Evolutionary conservation across 2,113 vertebrate genomes (phyloP), one percentile per base, ranked within the genome.

Genomic region (Camelus bactrianus): DNA sequence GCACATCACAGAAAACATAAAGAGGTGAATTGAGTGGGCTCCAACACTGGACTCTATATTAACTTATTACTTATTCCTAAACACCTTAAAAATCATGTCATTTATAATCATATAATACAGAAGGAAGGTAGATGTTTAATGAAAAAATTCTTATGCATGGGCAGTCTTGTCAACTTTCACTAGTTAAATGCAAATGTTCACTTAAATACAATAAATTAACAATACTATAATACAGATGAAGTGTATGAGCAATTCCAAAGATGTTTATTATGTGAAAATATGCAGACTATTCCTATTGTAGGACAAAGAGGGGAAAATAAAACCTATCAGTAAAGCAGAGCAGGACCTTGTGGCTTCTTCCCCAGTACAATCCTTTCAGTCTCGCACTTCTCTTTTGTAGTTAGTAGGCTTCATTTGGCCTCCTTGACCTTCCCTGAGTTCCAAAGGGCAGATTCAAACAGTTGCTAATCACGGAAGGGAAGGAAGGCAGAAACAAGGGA

Each of bases 251-350:
- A 76, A 89, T 85, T 82, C n/a, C 28, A 82, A 87, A 52, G 30
- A 73, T 60, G 3, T 60, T 85, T 89, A 42, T 80, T 77, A 52
- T 22, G 75, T 89, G 46, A 67, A 93, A 95, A 79, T 72, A 87
- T 69, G 42, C 91, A 97, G 24, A 91, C 2, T 62, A 5, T 75
- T 96, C 50, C 3, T 30, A 6, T 32, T 73, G n/a, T 12, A 22
- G 38, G 32, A 35, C 50, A 80, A 85, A 19, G 19, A 93, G 26
- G 73, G 52, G 16, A 81, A 30, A 19, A 72, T 64, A 80, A 46
- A 84, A 60, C 3, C 30, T 67, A 58, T 26, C 42, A 42, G 38
- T 42, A 42, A 42, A 42, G 38, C 38, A 42, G 38, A 42, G 38
- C 38, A 42, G 38, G 38, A 42, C 38, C 5, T 42, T 42, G 38